phyloP scores from a whole-genome alignment of 2,113 vertebrate species.

The Paraplagusia blochii region DNA sequence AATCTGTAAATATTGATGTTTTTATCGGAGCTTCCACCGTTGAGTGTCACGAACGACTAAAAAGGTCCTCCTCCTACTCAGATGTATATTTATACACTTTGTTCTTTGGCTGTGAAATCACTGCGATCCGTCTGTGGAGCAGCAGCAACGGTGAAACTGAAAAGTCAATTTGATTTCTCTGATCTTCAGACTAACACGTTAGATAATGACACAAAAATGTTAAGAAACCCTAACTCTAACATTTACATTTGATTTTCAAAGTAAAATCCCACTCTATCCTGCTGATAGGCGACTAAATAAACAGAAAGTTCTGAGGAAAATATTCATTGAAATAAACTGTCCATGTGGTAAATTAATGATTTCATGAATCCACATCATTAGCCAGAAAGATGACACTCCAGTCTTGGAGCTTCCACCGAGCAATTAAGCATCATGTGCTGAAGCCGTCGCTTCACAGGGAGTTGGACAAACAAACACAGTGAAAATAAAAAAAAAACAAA shows the following conservation, averaged over 20 bases:
- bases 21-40: background rate
- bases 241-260: too few relatives aligned
- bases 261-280: too few relatives aligned
- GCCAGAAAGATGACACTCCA: slow-evolving; percentile 55
- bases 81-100: slow-evolving; percentile 27
- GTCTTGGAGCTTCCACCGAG: slow-evolving; percentile 65
- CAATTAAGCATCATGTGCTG: slow-evolving; percentile 66
- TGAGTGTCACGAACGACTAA: slow-evolving; percentile 19
- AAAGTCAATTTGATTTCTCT: too few relatives aligned
- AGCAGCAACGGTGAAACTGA: too few relatives aligned
- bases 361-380: slow-evolving; percentile 59
- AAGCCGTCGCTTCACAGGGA: slow-evolving; percentile 55
- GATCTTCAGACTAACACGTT: too few relatives aligned
- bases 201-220: too few relatives aligned
- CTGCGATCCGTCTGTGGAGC: too few relatives aligned
- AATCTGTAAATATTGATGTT: background rate
- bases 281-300: too few relatives aligned
- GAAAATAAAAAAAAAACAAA: too few relatives aligned
- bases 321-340: background rate
- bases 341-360: slow-evolving; percentile 52
- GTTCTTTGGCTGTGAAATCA: slow-evolving; percentile 15
- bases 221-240: too few relatives aligned
- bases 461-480: slow-evolving; percentile 69
- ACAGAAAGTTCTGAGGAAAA: too few relatives aligned
- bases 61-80: slow-evolving; percentile 31